Percentiles rank a stretch among this genome's conserved stretches.
phyloP scores from a whole-genome alignment of 2,113 vertebrate species.

The Lontra canadensis region DNA sequence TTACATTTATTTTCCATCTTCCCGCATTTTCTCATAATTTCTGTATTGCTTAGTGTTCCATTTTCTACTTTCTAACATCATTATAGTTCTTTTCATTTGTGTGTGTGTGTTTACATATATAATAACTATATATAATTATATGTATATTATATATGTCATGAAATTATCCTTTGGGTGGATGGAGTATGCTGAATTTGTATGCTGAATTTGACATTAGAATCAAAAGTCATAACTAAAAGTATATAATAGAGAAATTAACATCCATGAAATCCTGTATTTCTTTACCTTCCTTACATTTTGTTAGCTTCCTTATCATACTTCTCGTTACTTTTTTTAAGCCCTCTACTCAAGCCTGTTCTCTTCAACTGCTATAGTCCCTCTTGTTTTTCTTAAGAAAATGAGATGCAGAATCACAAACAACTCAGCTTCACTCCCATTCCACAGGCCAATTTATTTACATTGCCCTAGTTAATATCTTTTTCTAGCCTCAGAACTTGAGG shows the following conservation, averaged over 20 bases:
- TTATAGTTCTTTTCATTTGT: not conserved
- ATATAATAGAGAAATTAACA: not conserved
- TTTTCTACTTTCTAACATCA: not conserved
- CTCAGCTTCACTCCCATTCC: not conserved
- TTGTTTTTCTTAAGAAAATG: constrained; percentile 7
- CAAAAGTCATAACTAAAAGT: not conserved
- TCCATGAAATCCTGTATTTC: not conserved
- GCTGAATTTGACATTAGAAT: not conserved
- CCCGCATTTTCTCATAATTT: not conserved
- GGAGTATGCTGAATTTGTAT: not conserved
- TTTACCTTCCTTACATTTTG: not conserved
- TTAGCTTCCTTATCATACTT: not conserved
- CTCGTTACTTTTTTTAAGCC: not conserved
- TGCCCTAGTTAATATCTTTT: not conserved
- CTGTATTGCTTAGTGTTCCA: not conserved
- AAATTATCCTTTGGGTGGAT: not conserved
- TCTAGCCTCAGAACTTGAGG: not conserved
- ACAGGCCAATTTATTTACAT: not conserved
- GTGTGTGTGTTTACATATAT: not conserved
- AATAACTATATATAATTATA: not conserved
- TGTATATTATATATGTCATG: not conserved
- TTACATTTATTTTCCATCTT: constrained; percentile 18
- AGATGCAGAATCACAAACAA: not conserved
- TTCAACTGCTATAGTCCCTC: not conserved
- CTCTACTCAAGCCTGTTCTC: not conserved